Evolutionary conservation across 1,140 invertebrate species (phyloP).

Genomic region (Hyposmocoma kahamanoa): DNA sequence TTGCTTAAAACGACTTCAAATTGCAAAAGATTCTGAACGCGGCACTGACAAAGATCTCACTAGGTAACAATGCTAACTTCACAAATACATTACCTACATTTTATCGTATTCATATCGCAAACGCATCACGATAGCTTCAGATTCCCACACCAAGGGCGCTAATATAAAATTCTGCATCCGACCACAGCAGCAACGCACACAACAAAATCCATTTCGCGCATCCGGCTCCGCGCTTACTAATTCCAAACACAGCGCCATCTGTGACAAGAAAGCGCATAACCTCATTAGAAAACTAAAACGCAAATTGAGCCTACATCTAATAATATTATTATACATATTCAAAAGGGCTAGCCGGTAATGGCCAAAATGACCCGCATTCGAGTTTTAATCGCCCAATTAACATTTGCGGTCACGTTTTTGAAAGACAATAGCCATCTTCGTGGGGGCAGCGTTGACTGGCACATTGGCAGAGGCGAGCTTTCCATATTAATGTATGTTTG

Average conservation of each 20-base stretch:
- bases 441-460: constrained; percentile 57
- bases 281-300: constrained; percentile 70
- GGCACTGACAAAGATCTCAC: too few relatives aligned
- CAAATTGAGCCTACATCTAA: constrained; percentile 69
- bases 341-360: constrained; percentile 68
- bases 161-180: constrained; percentile 50
- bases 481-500: constrained; percentile 73
- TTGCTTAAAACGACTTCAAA: too few relatives aligned
- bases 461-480: constrained; percentile 60
- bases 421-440: constrained; percentile 72
- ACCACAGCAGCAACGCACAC: constrained; percentile 48
- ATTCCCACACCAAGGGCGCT: constrained; percentile 41
- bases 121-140: too few relatives aligned
- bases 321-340: constrained; percentile 74
- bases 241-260: constrained; percentile 53
- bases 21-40: too few relatives aligned
- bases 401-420: constrained; percentile 69
- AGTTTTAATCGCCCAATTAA: constrained; percentile 72
- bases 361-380: constrained; percentile 71
- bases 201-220: constrained; percentile 65
- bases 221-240: constrained; percentile 64
- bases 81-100: too few relatives aligned
- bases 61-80: too few relatives aligned
- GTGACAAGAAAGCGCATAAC: constrained; percentile 72
- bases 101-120: too few relatives aligned